Evolutionary conservation across 2,888 invertebrate species (phyloP).

Genomic region (Erebia aethiops): DNA sequence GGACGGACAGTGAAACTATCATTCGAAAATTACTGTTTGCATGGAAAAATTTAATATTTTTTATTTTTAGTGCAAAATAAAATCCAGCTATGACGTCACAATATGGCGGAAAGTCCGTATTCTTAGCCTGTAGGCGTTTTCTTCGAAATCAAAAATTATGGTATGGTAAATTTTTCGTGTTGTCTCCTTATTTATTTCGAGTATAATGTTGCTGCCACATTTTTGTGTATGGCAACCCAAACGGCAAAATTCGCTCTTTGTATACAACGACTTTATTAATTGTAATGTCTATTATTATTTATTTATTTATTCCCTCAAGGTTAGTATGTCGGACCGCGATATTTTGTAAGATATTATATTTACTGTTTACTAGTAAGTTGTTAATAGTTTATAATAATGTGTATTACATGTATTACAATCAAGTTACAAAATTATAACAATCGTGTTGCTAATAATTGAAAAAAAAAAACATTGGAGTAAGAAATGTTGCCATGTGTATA

Average conservation of each 20-base stretch:
- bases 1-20: no score
- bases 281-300: background rate
- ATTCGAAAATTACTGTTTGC: no score
- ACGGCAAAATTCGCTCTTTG: background rate
- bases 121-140: no score
- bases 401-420: conserved; percentile 71
- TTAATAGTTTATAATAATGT: conserved; percentile 77
- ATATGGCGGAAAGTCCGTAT: no score
- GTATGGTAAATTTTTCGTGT: no score
- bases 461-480: conserved; percentile 37
- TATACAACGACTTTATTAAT: conserved; percentile 24
- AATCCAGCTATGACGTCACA: no score
- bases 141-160: no score
- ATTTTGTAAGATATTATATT: conserved; percentile 74
- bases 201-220: background rate
- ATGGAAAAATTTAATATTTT: no score
- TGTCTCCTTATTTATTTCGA: no score
- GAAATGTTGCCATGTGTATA: conserved; percentile 65
- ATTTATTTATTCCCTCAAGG: conserved; percentile 20
- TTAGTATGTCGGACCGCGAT: conserved; percentile 50
- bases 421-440: conserved; percentile 70
- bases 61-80: no score
- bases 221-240: conserved; percentile 10
- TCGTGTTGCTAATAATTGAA: conserved; percentile 47
- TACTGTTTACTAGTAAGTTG: conserved; percentile 78